phyloP scores from a whole-genome alignment of 2,113 vertebrate species.

The Limnothrissa miodon region DNA sequence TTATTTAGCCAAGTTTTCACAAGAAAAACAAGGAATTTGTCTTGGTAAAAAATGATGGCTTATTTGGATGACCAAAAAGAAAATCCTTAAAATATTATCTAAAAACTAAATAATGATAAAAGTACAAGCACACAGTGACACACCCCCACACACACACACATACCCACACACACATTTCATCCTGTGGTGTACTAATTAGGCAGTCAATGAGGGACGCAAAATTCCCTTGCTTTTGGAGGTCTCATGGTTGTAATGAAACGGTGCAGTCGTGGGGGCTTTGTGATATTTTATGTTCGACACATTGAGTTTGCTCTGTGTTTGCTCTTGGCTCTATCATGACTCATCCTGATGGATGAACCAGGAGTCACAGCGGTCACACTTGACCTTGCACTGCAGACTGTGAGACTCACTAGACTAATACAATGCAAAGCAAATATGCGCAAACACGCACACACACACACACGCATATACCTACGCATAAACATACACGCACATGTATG shows the following conservation, averaged over 20 bases:
- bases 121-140: background rate
- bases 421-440: background rate
- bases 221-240: background rate
- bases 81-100: too few relatives aligned
- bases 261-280: background rate
- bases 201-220: background rate
- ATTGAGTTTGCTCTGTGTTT: background rate
- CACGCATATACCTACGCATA: slow-evolving; percentile 19
- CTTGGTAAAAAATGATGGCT: too few relatives aligned
- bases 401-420: background rate
- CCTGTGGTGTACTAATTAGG: background rate
- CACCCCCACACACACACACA: slow-evolving; percentile 13
- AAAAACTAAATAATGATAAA: too few relatives aligned
- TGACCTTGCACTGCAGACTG: background rate
- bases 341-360: background rate
- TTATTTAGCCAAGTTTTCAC: too few relatives aligned
- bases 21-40: too few relatives aligned
- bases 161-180: background rate
- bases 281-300: background rate
- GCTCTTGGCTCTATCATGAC: background rate
- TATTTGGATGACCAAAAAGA: too few relatives aligned
- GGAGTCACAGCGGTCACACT: background rate
- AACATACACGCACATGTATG: slow-evolving; percentile 6
- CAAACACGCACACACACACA: background rate
- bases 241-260: background rate